Evolutionary conservation across 2,888 invertebrate genomes (phyloP), one percentile per base, ranked within the genome.

Genomic region (Chrysolina haemoptera): DNA sequence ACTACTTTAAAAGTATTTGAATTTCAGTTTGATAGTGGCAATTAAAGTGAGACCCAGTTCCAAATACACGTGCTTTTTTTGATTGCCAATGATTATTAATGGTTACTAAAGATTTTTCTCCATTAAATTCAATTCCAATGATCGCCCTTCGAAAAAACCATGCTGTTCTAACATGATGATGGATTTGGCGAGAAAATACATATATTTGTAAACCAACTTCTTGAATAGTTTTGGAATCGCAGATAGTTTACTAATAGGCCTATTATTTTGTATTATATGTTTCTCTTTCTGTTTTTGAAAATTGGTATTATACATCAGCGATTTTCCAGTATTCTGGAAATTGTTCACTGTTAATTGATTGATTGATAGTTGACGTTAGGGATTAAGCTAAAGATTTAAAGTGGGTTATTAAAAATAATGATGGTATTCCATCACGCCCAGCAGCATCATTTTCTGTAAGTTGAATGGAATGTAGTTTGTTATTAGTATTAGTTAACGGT

Each of bases 201-300:
- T n/a, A 48, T n/a, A 48, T 48, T 48, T 48, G 48, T 48, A 48
- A 48, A 48, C 48, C 48, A 48, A 48, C n/a, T 48, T 48, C n/a
- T 48, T n/a, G 48, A 48, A 48, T 14, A 48, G 14, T 48, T 48
- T 48, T n/a, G 48, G 48, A 48, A 48, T 59, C n/a, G 59, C 59
- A 59, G 59, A 59, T 27, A 59, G 59, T 20, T 59, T 59, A 20
- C 59, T 59, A 20, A 59, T 59, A 20, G 59, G 59, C 59, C 20
- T 48, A n/a, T n/a, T 3, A 48, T 48, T 48, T 48, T 6, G 1
- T 14, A 48, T n/a, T n/a, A 27, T n/a, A 27, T 27, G 48, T 48
- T 59, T 59, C 2, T 20, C 18, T 59, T 59, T 27, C 14, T 20
- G 14, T 59, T 59, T 18, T 59, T 27, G 9, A 4, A 59, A 18